Evolutionary conservation across 2,888 invertebrate species (phyloP).

Genomic region (Eledona agricola): DNA sequence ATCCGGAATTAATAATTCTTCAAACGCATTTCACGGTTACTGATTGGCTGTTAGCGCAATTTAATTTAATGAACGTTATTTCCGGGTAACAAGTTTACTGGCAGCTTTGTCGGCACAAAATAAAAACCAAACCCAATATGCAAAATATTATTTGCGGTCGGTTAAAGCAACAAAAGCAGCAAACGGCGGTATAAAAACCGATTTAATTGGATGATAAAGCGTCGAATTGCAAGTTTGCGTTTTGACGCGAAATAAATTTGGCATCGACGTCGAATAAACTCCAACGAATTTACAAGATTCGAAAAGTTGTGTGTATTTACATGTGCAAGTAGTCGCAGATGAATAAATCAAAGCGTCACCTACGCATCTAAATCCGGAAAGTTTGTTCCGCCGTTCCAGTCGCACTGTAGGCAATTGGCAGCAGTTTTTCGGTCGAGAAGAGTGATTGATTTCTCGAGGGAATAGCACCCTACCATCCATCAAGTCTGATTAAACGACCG

Average conservation of each 20-base stretch:
- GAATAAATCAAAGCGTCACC: constrained; percentile 42
- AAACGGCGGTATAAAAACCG: no score
- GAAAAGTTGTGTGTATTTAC: constrained; percentile 39
- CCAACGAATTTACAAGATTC: constrained; percentile 40
- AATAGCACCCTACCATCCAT: constrained; percentile 58
- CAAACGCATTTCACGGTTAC: no score
- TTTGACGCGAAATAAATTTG: constrained; percentile 30
- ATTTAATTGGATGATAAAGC: constrained; percentile 10
- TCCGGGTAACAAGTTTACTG: no score
- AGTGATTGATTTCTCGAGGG: constrained; percentile 62
- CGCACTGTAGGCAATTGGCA: constrained; percentile 53
- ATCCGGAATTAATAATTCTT: no score
- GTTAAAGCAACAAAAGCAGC: no score
- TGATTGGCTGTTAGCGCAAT: no score
- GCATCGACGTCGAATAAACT: constrained; percentile 37
- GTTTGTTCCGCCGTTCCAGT: constrained; percentile 48
- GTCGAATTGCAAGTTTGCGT: constrained; percentile 13
- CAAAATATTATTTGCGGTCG: no score
- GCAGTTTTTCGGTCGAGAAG: constrained; percentile 57
- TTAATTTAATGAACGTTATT: no score
- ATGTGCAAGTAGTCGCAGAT: constrained; percentile 40
- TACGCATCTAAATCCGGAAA: constrained; percentile 44
- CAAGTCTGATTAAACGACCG: constrained; percentile 59
- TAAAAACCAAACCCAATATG: no score
- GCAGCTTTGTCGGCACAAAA: no score